Evolutionary conservation across 2,888 invertebrate genomes (phyloP).

Genomic region (Drosophila prostipennis): DNA sequence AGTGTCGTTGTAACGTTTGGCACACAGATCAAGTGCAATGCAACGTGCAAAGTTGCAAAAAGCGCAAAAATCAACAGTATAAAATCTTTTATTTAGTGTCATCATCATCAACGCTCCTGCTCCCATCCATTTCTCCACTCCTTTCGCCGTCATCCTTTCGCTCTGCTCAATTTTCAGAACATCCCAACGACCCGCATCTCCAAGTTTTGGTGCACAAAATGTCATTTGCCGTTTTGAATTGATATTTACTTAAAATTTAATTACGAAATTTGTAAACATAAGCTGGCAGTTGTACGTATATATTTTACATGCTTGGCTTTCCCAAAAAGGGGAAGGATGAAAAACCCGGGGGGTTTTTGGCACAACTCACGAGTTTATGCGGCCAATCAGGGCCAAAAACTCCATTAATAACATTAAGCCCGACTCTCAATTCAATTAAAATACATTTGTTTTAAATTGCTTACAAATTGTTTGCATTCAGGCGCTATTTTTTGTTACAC

Average conservation of each 20-base stretch:
- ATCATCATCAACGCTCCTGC: conserved; percentile 62
- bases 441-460: conserved; percentile 57
- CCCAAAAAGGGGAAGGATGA: background rate
- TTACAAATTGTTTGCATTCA: conserved; percentile 55
- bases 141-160: conserved; percentile 8
- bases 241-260: conserved; percentile 71
- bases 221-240: conserved; percentile 55
- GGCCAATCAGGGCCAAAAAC: conserved; percentile 38
- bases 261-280: conserved; percentile 65
- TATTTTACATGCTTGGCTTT: conserved; percentile 8
- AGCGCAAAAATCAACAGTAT: conserved; percentile 79
- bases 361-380: conserved; percentile 5
- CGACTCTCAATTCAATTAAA: conserved; percentile 65
- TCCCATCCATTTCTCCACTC: conserved; percentile 4
- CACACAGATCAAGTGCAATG: conserved; percentile 81
- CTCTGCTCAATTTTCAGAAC: conserved; percentile 51
- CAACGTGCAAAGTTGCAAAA: conserved; percentile 78
- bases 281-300: conserved; percentile 3
- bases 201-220: conserved; percentile 41
- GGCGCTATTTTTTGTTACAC: conserved; percentile 26
- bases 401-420: conserved; percentile 41
- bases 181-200: conserved; percentile 50
- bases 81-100: conserved; percentile 80
- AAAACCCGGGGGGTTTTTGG: background rate
- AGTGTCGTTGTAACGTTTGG: conserved; percentile 79